Conservation (phyloP, 2,888 invertebrate genomes). For the Rhagonycha fulva region DNA sequence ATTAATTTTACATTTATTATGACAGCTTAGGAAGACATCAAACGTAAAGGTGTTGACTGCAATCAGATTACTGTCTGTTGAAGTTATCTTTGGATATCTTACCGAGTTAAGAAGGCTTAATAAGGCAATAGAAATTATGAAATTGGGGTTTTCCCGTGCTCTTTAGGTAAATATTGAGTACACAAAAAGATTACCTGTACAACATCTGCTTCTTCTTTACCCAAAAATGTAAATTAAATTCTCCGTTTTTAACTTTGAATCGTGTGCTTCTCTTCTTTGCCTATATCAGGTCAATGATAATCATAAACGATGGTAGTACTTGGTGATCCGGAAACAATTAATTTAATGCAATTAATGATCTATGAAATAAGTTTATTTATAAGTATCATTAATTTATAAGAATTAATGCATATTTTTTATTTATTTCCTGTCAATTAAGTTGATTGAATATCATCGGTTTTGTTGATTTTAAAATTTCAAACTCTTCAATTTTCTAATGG, state of each 20-base stretch:
- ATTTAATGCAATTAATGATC: background rate
- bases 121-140: background rate
- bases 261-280: background rate
- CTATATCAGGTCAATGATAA: background rate
- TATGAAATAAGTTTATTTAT: background rate
- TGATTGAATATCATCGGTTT: background rate
- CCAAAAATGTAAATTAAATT: background rate
- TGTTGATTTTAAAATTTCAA: background rate
- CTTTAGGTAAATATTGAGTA: background rate
- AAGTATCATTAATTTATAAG: background rate
- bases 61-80: background rate
- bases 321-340: background rate
- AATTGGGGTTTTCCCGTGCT: background rate
- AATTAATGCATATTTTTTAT: background rate
- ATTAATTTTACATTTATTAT: background rate
- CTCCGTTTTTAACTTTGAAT: background rate
- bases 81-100: conserved; percentile 2
- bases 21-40: background rate
- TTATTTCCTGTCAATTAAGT: background rate
- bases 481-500: background rate
- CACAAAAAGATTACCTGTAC: background rate
- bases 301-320: background rate
- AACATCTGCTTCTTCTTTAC: background rate
- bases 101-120: conserved; percentile 5
- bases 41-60: background rate